Conservation (phyloP, 2,113 vertebrate species). For the Misgurnus anguillicaudatus region DNA sequence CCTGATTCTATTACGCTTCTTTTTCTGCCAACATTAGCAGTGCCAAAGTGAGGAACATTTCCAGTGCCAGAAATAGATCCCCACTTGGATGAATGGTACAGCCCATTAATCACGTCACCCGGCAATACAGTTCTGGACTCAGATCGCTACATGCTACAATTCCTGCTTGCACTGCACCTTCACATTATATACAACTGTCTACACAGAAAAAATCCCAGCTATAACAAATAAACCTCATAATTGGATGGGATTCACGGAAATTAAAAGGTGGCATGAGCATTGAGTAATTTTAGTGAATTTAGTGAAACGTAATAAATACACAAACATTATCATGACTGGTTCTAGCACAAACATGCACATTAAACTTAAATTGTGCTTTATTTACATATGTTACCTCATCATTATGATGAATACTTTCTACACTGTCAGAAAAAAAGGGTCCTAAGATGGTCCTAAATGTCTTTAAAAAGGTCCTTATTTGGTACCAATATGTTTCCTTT, state of each 20-base stretch:
- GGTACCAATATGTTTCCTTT: no score
- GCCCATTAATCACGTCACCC: slow-evolving; percentile 61
- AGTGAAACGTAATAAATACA: neutral
- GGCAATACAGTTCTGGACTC: slow-evolving; percentile 25
- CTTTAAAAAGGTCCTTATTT: no score
- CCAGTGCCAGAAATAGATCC: slow-evolving; percentile 55
- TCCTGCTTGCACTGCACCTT: slow-evolving; percentile 40
- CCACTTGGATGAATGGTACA: slow-evolving; percentile 56
- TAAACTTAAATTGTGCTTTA: no score
- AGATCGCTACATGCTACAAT: slow-evolving; percentile 25
- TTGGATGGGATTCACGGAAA: neutral
- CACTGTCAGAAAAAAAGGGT: no score
- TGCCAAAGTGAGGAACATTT: slow-evolving; percentile 37
- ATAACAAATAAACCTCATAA: neutral
- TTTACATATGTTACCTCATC: no score
- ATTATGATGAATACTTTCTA: no score
- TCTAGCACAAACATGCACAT: no score
- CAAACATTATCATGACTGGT: neutral
- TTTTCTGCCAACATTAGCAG: slow-evolving; percentile 45
- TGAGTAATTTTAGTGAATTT: neutral
- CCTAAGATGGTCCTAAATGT: no score
- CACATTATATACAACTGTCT: neutral
- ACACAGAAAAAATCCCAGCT: neutral
- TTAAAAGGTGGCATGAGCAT: neutral
- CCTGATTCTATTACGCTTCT: slow-evolving; percentile 34